phyloP scores from a whole-genome alignment of 2,797 vertebrate species.

The Anguilla megastoma region DNA sequence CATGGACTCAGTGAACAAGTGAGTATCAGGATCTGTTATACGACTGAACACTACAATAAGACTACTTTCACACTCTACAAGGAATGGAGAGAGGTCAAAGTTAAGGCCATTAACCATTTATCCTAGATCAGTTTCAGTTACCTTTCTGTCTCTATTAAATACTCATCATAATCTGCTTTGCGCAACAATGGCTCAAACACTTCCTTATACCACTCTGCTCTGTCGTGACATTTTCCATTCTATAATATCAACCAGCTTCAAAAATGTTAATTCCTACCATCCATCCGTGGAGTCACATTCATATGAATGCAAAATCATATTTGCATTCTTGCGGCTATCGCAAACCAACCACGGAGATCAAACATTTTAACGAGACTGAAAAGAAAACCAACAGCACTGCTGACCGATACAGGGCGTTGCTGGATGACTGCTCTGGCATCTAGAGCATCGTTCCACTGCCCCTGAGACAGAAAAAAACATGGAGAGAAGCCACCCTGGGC shows the following conservation, averaged over 20 bases:
- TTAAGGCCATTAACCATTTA: neutral
- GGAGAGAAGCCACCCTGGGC: slow-evolving; percentile 2
- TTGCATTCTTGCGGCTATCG: neutral
- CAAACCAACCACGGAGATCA: neutral
- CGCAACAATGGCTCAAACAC: neutral
- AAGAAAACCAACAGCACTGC: neutral
- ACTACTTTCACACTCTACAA: neutral
- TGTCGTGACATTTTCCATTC: neutral
- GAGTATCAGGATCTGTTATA: neutral
- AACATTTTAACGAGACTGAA: neutral
- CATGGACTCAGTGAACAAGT: slow-evolving; percentile 15
- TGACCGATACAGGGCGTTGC: neutral
- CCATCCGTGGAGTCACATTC: neutral
- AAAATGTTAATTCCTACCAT: neutral
- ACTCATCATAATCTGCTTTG: neutral
- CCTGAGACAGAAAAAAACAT: neutral
- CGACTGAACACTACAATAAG: neutral
- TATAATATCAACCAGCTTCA: neutral
- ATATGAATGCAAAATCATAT: too few relatives aligned
- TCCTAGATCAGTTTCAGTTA: neutral
- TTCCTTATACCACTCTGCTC: neutral
- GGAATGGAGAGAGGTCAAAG: neutral
- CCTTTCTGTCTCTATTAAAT: neutral
- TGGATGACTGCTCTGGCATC: neutral
- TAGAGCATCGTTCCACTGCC: neutral